These are phyloP conservation scores for Vandiemenella viatica DNA, from an alignment of 2,888 invertebrate species.

Conservation along the genomic window DNA sequence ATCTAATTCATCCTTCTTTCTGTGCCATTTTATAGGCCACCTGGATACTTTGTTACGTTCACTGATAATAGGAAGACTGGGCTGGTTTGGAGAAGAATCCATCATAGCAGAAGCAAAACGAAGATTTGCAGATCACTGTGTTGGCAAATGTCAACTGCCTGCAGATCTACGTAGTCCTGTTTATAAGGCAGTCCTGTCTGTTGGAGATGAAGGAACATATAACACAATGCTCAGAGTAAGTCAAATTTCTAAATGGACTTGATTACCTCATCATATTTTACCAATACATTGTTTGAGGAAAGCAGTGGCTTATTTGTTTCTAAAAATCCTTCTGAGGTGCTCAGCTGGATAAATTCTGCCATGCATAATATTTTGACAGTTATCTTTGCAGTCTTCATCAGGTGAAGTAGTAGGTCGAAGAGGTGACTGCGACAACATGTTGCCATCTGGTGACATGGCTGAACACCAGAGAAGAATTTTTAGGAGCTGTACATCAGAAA, in stretches of 20 bases:
- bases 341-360: too few species aligned
- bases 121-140: conserved; percentile 46
- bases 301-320: neutral
- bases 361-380: too few species aligned
- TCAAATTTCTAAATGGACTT: neutral
- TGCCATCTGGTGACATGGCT: too few species aligned
- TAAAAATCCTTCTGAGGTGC: neutral
- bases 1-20: too few species aligned
- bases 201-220: conserved; percentile 53
- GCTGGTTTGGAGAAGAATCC: conserved; percentile 62
- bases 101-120: conserved; percentile 61
- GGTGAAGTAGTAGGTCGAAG: too few species aligned
- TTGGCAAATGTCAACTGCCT: conserved; percentile 43
- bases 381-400: too few species aligned
- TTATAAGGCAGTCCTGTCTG: conserved; percentile 67
- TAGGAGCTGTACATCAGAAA: too few species aligned
- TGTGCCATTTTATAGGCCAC: too few species aligned
- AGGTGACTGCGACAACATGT: too few species aligned
- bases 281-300: neutral
- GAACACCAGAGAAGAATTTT: too few species aligned
- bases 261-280: too few species aligned
- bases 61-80: conserved; percentile 67
- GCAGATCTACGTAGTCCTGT: conserved; percentile 81
- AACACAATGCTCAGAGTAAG: conserved; percentile 53
- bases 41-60: conserved; percentile 73